A percentile compares a stretch with the other conserved stretches of the same genome.
Conservation (phyloP, 2,888 invertebrate genomes). For the Athalia rosae region DNA sequence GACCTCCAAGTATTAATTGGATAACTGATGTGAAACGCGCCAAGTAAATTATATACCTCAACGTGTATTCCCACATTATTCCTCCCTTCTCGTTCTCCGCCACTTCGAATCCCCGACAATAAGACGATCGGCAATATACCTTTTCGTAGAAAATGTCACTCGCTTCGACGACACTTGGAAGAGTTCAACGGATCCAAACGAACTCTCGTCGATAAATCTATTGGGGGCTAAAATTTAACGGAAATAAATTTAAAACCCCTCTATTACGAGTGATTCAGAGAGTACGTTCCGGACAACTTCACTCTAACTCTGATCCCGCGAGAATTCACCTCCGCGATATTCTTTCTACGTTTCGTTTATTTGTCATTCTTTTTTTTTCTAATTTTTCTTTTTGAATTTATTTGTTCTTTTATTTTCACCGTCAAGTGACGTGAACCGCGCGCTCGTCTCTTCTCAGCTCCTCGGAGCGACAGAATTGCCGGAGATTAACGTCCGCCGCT, state of each 20-base stretch:
- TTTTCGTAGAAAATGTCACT: too few relatives aligned
- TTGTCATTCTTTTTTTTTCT: too few relatives aligned
- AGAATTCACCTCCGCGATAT: too few relatives aligned
- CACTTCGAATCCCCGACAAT: neutral
- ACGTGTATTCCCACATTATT: neutral
- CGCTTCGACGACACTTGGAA: neutral
- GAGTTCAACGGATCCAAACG: neutral
- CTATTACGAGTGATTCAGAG: too few relatives aligned
- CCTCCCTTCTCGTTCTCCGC: neutral
- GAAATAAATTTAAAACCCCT: neutral
- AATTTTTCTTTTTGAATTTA: neutral
- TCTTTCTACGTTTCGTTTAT: too few relatives aligned
- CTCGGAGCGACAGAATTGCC: neutral
- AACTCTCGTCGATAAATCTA: neutral
- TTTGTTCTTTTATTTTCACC: neutral
- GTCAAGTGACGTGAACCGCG: too few relatives aligned
- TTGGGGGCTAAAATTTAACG: neutral
- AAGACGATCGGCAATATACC: neutral
- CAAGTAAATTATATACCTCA: conserved; percentile 57
- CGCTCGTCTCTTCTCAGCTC: neutral
- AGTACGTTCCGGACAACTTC: too few relatives aligned
- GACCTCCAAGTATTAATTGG: conserved; percentile 66
- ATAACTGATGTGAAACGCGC: conserved; percentile 65
- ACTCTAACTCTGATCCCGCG: too few relatives aligned
- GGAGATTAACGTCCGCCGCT: conserved; percentile 23